Percentiles rank a stretch among this genome's conserved stretches.
phyloP scores from a whole-genome alignment of 53 echinoderm and acorn worm genomes.

The Mesocentrotus franciscanus region DNA sequence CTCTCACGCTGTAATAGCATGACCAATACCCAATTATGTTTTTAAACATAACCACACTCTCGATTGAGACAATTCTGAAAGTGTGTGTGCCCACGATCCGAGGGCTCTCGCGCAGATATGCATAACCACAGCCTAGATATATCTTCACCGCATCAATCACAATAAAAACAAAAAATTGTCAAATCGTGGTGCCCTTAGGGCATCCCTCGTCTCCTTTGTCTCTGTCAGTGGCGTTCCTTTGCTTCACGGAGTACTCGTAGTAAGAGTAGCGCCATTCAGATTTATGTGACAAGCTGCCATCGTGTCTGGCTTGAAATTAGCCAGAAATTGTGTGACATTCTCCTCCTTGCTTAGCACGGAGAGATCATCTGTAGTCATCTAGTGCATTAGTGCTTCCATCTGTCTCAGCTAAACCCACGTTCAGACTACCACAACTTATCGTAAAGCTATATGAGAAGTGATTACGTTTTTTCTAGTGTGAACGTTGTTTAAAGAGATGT shows the following conservation, averaged over 20 bases:
- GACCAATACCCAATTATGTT: too few relatives aligned
- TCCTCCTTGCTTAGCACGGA: neutral
- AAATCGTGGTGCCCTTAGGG: conserved; percentile 22
- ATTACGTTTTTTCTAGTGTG: too few relatives aligned
- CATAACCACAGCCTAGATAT: conserved; percentile 36
- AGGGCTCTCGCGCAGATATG: conserved; percentile 25
- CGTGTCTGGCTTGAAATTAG: conserved; percentile 39
- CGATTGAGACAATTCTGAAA: neutral
- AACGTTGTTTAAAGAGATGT: too few relatives aligned
- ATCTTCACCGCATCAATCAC: conserved; percentile 45
- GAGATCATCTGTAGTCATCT: conserved; percentile 26
- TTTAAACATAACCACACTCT: neutral
- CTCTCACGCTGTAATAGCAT: too few relatives aligned
- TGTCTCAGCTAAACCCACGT: neutral
- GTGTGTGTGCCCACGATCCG: neutral
- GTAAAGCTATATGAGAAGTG: neutral
- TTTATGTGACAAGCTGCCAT: conserved; percentile 38
- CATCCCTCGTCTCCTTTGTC: conserved; percentile 32
- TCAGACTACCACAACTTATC: neutral
- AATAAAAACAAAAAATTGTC: conserved; percentile 25
- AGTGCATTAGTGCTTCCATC: conserved; percentile 22
- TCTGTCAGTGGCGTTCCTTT: neutral
- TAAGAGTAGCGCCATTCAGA: conserved; percentile 27
- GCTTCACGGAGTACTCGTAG: neutral
- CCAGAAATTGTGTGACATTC: conserved; percentile 25